Evolutionary conservation across 1,140 invertebrate species (phyloP).

Genomic region (Drosophila sucinea): DNA sequence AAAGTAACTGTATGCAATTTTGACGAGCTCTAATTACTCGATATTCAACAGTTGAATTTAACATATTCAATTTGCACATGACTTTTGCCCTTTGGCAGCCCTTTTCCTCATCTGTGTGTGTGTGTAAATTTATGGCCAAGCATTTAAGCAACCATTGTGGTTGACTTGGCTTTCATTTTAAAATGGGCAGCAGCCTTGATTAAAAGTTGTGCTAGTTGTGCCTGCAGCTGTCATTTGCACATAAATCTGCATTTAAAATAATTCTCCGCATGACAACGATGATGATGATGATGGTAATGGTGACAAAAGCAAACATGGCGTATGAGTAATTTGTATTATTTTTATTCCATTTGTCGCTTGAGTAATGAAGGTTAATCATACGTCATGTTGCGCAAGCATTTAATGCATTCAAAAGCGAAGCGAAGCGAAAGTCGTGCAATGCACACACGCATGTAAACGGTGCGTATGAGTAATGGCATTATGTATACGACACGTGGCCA

Average conservation of each 20-base stretch:
- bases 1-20: constrained; percentile 11
- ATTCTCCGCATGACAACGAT: constrained; percentile 49
- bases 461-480: constrained; percentile 77
- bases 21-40: background rate
- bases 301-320: constrained; percentile 58
- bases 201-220: constrained; percentile 43
- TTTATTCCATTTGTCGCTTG: constrained; percentile 32
- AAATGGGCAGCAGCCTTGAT: constrained; percentile 61
- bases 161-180: constrained; percentile 34
- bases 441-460: constrained; percentile 15
- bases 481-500: constrained; percentile 71
- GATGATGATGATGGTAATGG: constrained; percentile 18
- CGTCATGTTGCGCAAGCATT: constrained; percentile 44
- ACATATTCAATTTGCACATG: background rate
- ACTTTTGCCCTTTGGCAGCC: constrained; percentile 7
- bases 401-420: constrained; percentile 17
- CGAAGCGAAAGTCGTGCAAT: background rate
- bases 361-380: constrained; percentile 71
- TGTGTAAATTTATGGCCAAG: constrained; percentile 20
- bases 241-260: constrained; percentile 81
- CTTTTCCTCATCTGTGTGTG: background rate
- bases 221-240: constrained; percentile 66
- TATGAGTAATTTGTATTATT: constrained; percentile 65
- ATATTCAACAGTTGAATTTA: constrained; percentile 6
- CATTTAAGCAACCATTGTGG: constrained; percentile 48